phyloP scores from a whole-genome alignment of 2,888 invertebrate species.

The Nowickia ferox region DNA sequence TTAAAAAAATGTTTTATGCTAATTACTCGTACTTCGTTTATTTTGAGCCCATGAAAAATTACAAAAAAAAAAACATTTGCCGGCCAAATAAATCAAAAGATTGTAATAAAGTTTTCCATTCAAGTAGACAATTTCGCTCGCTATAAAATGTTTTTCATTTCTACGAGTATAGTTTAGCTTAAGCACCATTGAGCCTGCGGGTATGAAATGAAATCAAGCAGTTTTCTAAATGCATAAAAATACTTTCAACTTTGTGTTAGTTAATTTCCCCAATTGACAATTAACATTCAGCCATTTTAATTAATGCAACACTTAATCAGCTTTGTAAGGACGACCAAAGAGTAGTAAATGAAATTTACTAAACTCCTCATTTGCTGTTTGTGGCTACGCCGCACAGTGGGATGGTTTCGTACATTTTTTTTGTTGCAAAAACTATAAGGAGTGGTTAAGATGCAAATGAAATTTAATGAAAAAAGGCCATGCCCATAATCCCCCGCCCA shows the following conservation, averaged over 20 bases:
- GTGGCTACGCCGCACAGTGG: not conserved
- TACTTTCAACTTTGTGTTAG: constrained; percentile 40
- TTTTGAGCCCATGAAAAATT: not conserved
- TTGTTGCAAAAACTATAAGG: too few species aligned
- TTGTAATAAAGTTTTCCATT: not conserved
- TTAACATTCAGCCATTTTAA: constrained; percentile 66
- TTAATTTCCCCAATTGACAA: constrained; percentile 71
- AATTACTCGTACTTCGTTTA: constrained; percentile 11
- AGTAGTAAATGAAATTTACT: constrained; percentile 26
- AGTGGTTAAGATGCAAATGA: too few species aligned
- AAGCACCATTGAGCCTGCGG: constrained; percentile 35
- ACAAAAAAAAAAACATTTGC: not conserved
- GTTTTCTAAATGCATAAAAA: constrained; percentile 29
- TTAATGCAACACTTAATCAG: constrained; percentile 55
- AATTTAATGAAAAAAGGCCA: too few species aligned
- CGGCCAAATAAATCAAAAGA: constrained; percentile 4
- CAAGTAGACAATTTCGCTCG: not conserved
- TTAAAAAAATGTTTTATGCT: not conserved
- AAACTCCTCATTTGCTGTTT: not conserved
- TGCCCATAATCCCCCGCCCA: too few species aligned
- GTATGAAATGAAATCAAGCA: constrained; percentile 24
- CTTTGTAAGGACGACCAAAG: not conserved
- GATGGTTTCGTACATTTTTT: too few species aligned
- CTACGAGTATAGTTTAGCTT: constrained; percentile 40
- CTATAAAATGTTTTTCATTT: constrained; percentile 21